phyloP scores from a whole-genome alignment of 1,140 invertebrate species.

The Bombus balteatus region DNA sequence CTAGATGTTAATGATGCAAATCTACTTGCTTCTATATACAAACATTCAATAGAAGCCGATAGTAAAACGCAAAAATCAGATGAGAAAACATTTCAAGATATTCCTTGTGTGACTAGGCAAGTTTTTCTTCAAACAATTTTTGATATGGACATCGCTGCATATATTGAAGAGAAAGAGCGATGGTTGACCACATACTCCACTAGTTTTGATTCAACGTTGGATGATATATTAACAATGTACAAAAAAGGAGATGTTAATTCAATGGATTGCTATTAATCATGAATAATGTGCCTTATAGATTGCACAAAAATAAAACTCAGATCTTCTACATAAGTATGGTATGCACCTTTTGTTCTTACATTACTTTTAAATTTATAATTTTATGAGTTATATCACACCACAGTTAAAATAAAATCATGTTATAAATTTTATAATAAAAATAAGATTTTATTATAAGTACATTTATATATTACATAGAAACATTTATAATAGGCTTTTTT shows the following conservation, averaged over 20 bases:
- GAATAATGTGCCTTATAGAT: neutral
- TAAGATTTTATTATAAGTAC: constrained; percentile 1
- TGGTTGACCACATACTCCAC: constrained; percentile 84
- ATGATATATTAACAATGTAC: constrained; percentile 86
- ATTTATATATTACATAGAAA: constrained; percentile 5
- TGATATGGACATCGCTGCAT: constrained; percentile 82
- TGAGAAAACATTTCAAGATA: constrained; percentile 75
- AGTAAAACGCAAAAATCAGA: constrained; percentile 48
- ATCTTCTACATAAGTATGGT: neutral
- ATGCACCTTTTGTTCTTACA: neutral
- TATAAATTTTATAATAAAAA: neutral
- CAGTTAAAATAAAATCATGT: neutral
- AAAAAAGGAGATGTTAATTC: constrained; percentile 82
- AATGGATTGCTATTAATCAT: constrained; percentile 86
- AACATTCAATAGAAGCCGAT: constrained; percentile 79
- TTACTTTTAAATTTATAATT: neutral
- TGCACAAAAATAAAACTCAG: neutral
- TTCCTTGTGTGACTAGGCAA: constrained; percentile 81
- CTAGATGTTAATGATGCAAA: constrained; percentile 83
- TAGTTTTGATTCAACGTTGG: constrained; percentile 85
- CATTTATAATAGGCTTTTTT: neutral
- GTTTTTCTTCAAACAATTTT: constrained; percentile 84
- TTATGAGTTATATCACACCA: neutral
- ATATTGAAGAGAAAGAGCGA: constrained; percentile 83
- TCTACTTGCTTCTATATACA: constrained; percentile 84